Conservation (phyloP, 2,113 vertebrate genomes). For the Clarias magur region DNA sequence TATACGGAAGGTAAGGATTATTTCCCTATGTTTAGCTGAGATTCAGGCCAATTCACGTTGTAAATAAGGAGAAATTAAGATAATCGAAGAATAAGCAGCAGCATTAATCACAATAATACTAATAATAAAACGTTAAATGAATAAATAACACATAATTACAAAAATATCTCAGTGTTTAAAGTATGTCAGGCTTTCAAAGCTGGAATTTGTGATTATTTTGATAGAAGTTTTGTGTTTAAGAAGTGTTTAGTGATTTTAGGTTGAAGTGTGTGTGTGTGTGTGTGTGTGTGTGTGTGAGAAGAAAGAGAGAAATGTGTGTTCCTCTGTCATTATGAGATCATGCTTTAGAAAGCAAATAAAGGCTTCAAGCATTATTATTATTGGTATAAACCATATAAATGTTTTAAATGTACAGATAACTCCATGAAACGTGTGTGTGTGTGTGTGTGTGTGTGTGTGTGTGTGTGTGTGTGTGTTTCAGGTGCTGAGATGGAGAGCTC, state of each 20-base stretch:
- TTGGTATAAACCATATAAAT: not conserved
- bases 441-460: slow-evolving; percentile 25
- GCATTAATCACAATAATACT: not conserved
- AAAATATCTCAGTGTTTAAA: not conserved
- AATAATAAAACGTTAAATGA: too few relatives aligned
- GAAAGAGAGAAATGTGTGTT: too few relatives aligned
- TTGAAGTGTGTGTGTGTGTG: too few relatives aligned
- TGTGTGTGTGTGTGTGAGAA: too few relatives aligned
- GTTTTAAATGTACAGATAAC: too few relatives aligned
- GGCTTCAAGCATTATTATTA: not conserved
- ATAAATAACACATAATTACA: not conserved
- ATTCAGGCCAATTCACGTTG: not conserved
- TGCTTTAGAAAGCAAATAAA: too few relatives aligned
- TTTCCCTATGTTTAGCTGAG: not conserved
- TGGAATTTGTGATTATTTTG: not conserved
- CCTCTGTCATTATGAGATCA: too few relatives aligned
- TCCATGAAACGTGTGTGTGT: not conserved
- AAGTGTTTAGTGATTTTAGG: too few relatives aligned
- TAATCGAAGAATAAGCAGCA: not conserved
- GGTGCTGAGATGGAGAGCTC: slow-evolving; percentile 90
- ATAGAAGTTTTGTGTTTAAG: too few relatives aligned
- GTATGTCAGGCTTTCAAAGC: not conserved
- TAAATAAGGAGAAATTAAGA: not conserved
- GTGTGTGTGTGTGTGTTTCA: slow-evolving; percentile 55
- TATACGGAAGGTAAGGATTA: slow-evolving; percentile 72